Conservation (phyloP, 2,888 invertebrate species). For the Harpalus rufipes region DNA sequence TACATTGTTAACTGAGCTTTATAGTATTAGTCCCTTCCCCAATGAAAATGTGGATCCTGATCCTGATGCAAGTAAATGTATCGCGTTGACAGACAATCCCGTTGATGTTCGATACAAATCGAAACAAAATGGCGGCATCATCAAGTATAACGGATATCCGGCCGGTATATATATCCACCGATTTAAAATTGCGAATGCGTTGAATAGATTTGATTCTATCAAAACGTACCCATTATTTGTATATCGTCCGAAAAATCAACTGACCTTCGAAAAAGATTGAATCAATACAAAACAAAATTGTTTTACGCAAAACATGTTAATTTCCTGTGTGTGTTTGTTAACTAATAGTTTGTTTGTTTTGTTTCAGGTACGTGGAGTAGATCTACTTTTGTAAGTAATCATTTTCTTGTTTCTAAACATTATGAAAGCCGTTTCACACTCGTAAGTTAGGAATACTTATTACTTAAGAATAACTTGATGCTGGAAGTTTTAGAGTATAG, state of each 20-base stretch:
- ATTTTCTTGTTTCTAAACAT: slow-evolving; percentile 45
- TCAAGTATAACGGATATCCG: slow-evolving; percentile 54
- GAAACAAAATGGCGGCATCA: slow-evolving; percentile 50
- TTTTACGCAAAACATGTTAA: neutral
- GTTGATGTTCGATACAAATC: slow-evolving; percentile 44
- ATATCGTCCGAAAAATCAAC: slow-evolving; percentile 50
- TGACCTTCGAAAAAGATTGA: slow-evolving; percentile 44
- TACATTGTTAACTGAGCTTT: neutral
- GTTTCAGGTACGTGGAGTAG: slow-evolving; percentile 24
- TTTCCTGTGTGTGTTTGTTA: slow-evolving; percentile 2
- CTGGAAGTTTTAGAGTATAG: slow-evolving; percentile 30
- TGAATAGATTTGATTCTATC: slow-evolving; percentile 47
- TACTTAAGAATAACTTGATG: slow-evolving; percentile 48
- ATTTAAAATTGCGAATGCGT: slow-evolving; percentile 48
- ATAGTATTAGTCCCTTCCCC: neutral
- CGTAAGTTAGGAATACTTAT: slow-evolving; percentile 20
- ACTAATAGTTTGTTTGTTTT: slow-evolving; percentile 30
- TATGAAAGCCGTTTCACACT: slow-evolving; percentile 23
- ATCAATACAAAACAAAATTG: slow-evolving; percentile 38
- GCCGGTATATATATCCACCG: slow-evolving; percentile 27
- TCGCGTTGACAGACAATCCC: slow-evolving; percentile 12
- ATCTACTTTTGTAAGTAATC: slow-evolving; percentile 18
- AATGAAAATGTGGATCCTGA: neutral
- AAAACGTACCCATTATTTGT: slow-evolving; percentile 33
- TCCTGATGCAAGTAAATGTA: neutral